These are phyloP conservation scores for Drosophila athabasca DNA, from an alignment of 1,140 invertebrate species.

Conservation along the genomic window DNA sequence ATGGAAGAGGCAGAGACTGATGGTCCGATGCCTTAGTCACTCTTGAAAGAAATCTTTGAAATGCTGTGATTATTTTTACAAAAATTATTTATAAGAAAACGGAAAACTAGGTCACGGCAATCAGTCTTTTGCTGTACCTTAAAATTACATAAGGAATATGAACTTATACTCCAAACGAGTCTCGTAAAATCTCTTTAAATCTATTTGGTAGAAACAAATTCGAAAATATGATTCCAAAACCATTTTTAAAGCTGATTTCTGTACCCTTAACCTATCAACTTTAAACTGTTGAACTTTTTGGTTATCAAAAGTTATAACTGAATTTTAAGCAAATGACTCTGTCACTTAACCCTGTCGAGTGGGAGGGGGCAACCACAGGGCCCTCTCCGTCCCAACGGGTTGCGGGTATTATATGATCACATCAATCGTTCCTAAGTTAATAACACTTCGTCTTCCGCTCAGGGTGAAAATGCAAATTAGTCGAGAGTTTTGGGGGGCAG, in stretches of 20 bases:
- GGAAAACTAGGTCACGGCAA: constrained; percentile 31
- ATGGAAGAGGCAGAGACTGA: not conserved
- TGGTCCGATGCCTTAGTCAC: constrained; percentile 3
- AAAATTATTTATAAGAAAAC: constrained; percentile 11
- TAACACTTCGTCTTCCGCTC: constrained; percentile 1
- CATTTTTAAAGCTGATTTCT: too few relatives aligned
- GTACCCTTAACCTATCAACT: too few relatives aligned
- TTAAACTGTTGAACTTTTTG: not conserved
- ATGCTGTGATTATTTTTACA: constrained; percentile 24
- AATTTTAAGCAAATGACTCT: constrained; percentile 20
- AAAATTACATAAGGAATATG: constrained; percentile 8
- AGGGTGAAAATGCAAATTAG: constrained; percentile 57
- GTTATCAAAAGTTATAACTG: constrained; percentile 6
- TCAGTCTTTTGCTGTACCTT: constrained; percentile 3
- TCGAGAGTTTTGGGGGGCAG: not conserved
- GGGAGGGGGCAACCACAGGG: too few relatives aligned
- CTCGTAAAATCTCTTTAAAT: too few relatives aligned
- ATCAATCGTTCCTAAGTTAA: constrained; percentile 27
- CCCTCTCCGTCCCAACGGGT: not conserved
- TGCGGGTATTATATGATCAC: constrained; percentile 13
- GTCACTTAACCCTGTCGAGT: not conserved
- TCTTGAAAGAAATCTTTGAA: constrained; percentile 25
- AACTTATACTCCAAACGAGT: too few relatives aligned
- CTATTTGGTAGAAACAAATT: too few relatives aligned
- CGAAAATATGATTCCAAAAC: too few relatives aligned